Conservation (phyloP, 2,113 vertebrate genomes). For the Neoarius graeffei region DNA sequence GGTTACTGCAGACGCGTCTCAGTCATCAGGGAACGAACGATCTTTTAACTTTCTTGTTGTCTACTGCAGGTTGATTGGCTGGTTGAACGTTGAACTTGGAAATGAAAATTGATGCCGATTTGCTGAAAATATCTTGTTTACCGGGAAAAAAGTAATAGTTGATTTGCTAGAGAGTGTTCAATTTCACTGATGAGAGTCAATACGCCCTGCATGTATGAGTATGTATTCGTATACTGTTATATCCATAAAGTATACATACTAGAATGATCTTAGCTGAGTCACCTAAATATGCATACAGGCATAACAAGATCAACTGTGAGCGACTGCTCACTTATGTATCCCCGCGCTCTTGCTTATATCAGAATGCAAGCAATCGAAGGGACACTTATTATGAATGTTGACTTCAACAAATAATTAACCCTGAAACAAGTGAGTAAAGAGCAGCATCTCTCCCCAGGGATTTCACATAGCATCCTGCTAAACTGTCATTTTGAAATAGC, state of each 20-base stretch:
- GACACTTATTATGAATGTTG: too few species aligned
- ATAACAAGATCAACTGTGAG: background rate
- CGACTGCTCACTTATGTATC: too few species aligned
- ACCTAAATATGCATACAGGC: background rate
- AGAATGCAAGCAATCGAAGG: too few species aligned
- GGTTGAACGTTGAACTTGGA: background rate
- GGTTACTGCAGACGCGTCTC: background rate
- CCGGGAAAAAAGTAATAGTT: background rate
- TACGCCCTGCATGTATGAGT: too few species aligned
- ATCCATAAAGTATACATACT: background rate
- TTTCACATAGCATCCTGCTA: too few species aligned
- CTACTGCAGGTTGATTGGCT: background rate
- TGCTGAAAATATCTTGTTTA: background rate
- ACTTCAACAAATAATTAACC: too few species aligned
- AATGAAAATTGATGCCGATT: background rate
- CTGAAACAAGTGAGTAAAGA: too few species aligned
- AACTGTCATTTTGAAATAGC: too few species aligned
- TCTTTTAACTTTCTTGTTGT: background rate
- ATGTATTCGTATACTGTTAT: background rate
- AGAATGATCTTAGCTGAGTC: background rate
- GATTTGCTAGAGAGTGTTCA: background rate
- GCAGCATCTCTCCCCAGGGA: too few species aligned
- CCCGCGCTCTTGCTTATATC: too few species aligned
- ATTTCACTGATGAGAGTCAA: background rate
- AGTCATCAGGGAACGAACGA: background rate